Conservation (phyloP, 2,888 invertebrate genomes). For the Oscheius sp. region DNA sequence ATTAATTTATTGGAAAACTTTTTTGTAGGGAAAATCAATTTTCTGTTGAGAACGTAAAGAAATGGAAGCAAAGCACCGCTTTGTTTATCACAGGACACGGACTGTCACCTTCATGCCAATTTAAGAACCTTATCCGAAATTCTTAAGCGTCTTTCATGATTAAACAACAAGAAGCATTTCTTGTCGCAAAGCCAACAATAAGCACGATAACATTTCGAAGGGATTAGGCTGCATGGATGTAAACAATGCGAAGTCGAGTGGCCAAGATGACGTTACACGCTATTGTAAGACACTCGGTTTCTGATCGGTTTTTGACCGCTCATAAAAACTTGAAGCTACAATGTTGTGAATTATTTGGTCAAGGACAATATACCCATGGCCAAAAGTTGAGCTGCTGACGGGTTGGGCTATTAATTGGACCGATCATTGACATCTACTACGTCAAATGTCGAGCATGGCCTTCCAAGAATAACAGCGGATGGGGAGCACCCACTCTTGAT, state of each 20-base stretch:
- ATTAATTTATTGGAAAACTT: too few species aligned
- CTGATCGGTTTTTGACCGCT: slow-evolving; percentile 18
- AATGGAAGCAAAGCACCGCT: background rate
- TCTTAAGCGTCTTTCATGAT: slow-evolving; percentile 6
- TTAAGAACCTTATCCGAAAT: background rate
- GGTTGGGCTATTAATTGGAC: background rate
- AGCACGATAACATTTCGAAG: slow-evolving; percentile 19
- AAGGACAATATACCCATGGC: background rate
- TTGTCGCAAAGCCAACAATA: slow-evolving; percentile 1
- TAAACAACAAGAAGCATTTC: background rate
- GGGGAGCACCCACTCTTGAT: too few species aligned
- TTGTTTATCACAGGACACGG: background rate
- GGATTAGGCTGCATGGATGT: background rate
- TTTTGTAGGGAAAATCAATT: too few species aligned
- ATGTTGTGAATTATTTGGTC: background rate
- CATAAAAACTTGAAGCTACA: background rate
- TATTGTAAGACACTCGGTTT: too few species aligned
- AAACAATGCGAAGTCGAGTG: too few species aligned
- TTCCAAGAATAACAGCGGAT: slow-evolving; percentile 17
- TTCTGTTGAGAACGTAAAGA: background rate
- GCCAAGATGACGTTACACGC: too few species aligned
- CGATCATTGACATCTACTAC: slow-evolving; percentile 21
- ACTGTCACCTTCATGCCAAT: slow-evolving; percentile 1
- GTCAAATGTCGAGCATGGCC: slow-evolving; percentile 11
- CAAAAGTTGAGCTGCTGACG: background rate